These are phyloP conservation scores for Anolis sagrei DNA, from an alignment of 2,113 vertebrate genomes.

Conservation along the genomic window DNA sequence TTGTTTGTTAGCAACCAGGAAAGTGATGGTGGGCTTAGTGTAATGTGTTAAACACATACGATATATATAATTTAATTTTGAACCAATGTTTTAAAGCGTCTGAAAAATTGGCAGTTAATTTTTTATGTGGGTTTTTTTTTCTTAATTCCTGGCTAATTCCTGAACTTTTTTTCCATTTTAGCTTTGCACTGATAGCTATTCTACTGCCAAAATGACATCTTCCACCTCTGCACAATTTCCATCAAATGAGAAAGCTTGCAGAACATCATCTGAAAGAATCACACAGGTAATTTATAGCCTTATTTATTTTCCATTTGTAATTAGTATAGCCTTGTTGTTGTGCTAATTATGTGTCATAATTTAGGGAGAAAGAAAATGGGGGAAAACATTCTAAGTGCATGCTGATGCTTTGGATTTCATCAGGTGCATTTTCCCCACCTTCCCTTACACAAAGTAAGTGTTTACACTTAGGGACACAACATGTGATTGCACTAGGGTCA, in stretches of 20 bases:
- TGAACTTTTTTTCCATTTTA: neutral
- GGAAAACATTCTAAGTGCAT: neutral
- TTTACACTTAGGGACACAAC: neutral
- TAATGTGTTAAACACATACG: rapidly evolving
- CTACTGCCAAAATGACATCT: conserved; percentile 85
- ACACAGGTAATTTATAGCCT: conserved; percentile 81
- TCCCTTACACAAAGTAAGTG: neutral
- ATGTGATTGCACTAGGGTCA: neutral
- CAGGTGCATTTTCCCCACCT: neutral
- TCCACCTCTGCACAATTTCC: conserved; percentile 77
- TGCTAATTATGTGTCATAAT: neutral
- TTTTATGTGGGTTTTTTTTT: neutral
- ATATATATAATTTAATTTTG: neutral
- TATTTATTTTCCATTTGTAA: neutral
- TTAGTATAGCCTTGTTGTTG: neutral
- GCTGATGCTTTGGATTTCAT: neutral
- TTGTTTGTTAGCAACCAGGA: neutral
- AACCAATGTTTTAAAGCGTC: conserved; percentile 25
- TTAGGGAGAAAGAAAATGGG: neutral
- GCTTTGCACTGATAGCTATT: conserved; percentile 53
- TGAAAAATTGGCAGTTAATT: conserved; percentile 10
- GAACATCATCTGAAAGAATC: conserved; percentile 79
- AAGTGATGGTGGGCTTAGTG: neutral
- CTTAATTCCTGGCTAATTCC: neutral
- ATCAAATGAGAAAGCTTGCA: conserved; percentile 80